Evolutionary conservation across 2,113 vertebrate species (phyloP), one percentile per base, ranked within the genome.

Genomic region (Myanophis thanlyinensis): DNA sequence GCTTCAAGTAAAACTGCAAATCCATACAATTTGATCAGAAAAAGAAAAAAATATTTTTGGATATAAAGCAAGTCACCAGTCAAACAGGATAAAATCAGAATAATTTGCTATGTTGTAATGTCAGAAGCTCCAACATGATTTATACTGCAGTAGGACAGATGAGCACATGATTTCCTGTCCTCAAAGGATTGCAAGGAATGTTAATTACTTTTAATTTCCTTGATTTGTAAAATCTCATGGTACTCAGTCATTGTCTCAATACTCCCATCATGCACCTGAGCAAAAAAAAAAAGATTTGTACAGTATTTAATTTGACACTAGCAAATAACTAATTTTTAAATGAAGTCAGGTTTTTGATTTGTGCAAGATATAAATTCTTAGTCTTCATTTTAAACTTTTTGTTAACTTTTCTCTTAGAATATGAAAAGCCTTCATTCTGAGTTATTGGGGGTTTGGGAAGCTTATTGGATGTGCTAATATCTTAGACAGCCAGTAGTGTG

Each of bases 151-250:
- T 20, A 89, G 30, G 27, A 46, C 48, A 88, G 44, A 92, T 92
- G 22, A 44, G 40, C 51, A 73, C 20, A 15, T 92, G 85, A 88
- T 30, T 92, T 89, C 73, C 92, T 89, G 88, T 85, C 13, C 30
- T 89, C 52, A 85, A 53, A 89, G 84, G 88, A 85, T 59, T 89
- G 92, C 44, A 48, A 92, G 52, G 52, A 85, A 92, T 92, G 88
- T 56, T 89, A 89, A 89, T 92, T 89, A 89, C 44, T 49, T 56
- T 59, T 85, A 89, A 85, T 85, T 85, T 85, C 44, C 44, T 73
- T 92, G 52, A 48, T 52, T 67, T 48, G 18, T 8, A 92, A 51
- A 67, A 59, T 67, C 56, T 87, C n/a, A 67, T 51, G 47, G n/a
- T 88, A 44, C 52, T 35, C n/a, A 88, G 47, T 56, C 73, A 49